A percentile compares a stretch with the other conserved stretches of the same genome.
These are phyloP conservation scores for Epiperipatus broadwayi DNA, from an alignment of 2,888 invertebrate species.

Conservation along the genomic window DNA sequence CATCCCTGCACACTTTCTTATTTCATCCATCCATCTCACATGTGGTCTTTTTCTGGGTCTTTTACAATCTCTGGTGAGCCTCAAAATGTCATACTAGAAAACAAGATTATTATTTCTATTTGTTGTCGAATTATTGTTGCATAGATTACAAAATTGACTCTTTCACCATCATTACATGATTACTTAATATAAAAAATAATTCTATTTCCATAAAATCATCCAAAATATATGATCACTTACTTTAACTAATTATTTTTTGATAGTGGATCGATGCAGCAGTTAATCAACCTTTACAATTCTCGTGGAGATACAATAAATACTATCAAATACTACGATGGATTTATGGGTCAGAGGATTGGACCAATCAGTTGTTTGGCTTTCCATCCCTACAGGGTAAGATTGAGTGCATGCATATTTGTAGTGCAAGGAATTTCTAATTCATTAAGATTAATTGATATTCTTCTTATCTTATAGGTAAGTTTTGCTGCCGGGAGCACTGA, in stretches of 20 bases:
- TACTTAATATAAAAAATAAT: no score
- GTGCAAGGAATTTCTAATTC: not conserved
- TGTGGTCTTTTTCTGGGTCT: no score
- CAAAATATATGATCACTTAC: not conserved
- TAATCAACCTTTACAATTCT: constrained; percentile 40
- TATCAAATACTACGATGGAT: constrained; percentile 74
- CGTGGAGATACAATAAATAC: constrained; percentile 50
- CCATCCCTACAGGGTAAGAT: constrained; percentile 61
- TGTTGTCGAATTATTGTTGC: no score
- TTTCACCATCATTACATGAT: no score
- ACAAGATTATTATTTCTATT: no score
- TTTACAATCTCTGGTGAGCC: no score
- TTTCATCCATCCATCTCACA: no score
- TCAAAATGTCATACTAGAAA: no score
- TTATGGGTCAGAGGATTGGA: constrained; percentile 64
- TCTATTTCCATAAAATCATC: no score
- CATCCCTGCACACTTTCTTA: no score
- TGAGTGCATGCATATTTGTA: not conserved
- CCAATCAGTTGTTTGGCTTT: constrained; percentile 71
- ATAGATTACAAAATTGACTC: no score
- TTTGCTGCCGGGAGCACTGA: constrained; percentile 72
- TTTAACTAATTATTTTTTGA: constrained; percentile 18
- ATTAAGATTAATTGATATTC: not conserved
- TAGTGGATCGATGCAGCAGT: constrained; percentile 56
- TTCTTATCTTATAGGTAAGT: constrained; percentile 24